Evolutionary conservation across 1,140 invertebrate genomes (phyloP).

Genomic region (Carposina sasakii): DNA sequence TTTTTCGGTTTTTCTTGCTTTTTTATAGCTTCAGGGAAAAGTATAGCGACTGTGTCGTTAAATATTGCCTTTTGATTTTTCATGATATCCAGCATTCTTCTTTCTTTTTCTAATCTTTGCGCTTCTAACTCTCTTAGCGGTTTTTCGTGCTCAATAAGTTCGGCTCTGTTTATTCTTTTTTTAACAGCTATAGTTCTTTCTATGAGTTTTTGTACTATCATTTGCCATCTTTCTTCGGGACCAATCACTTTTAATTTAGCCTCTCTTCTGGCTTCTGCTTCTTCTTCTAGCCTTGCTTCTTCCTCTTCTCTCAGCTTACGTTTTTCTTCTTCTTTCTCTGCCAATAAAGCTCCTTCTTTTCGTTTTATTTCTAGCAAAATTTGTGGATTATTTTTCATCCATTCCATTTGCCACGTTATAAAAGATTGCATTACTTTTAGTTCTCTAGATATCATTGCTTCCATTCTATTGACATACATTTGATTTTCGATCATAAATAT

Average conservation of each 20-base stretch:
- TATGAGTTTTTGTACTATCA: constrained; percentile 62
- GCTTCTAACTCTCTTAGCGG: constrained; percentile 63
- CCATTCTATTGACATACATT: constrained; percentile 38
- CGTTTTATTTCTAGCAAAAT: constrained; percentile 55
- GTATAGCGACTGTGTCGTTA: constrained; percentile 66
- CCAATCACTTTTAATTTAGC: constrained; percentile 49
- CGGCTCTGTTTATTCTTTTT: constrained; percentile 61
- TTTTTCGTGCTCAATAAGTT: constrained; percentile 64
- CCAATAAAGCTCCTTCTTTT: constrained; percentile 51
- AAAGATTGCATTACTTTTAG: constrained; percentile 56
- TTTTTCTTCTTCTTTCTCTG: constrained; percentile 62
- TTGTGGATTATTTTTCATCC: constrained; percentile 59
- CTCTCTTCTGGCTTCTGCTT: constrained; percentile 47
- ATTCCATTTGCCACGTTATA: constrained; percentile 55
- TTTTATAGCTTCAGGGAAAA: constrained; percentile 66
- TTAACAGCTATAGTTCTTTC: constrained; percentile 67
- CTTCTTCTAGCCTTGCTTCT: constrained; percentile 54
- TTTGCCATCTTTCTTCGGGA: constrained; percentile 62
- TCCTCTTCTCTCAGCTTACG: constrained; percentile 47
- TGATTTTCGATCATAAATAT: constrained; percentile 61
- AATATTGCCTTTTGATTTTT: constrained; percentile 66
- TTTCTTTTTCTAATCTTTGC: constrained; percentile 58
- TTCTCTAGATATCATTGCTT: constrained; percentile 54
- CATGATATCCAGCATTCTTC: constrained; percentile 66
- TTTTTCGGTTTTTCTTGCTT: constrained; percentile 46